These are phyloP conservation scores for Rhagoletis pomonella DNA, from an alignment of 1,140 invertebrate genomes.

Conservation along the genomic window DNA sequence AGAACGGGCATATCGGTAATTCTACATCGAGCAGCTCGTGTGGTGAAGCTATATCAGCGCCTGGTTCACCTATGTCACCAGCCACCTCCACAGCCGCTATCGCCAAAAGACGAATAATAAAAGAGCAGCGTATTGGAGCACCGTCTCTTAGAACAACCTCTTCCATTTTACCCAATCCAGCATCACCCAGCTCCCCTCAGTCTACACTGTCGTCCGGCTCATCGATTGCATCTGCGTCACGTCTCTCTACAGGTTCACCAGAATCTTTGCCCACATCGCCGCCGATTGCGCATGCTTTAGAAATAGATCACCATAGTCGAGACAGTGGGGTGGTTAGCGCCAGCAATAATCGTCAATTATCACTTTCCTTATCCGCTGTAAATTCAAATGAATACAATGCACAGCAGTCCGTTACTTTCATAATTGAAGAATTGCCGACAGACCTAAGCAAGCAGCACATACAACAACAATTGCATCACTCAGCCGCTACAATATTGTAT, in stretches of 20 bases:
- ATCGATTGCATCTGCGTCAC: slow-evolving; percentile 60
- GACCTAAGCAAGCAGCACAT: slow-evolving; percentile 63
- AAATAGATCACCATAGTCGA: slow-evolving; percentile 66
- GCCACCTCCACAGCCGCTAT: not conserved
- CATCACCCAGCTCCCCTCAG: slow-evolving; percentile 63
- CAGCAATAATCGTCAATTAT: slow-evolving; percentile 48
- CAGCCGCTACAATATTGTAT: slow-evolving; percentile 15
- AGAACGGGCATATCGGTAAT: slow-evolving; percentile 58
- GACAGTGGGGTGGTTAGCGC: slow-evolving; percentile 68
- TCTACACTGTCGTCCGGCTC: slow-evolving; percentile 64
- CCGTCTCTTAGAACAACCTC: slow-evolving; percentile 50
- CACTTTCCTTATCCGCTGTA: not conserved
- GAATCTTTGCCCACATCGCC: slow-evolving; percentile 57
- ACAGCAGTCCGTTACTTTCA: slow-evolving; percentile 27
- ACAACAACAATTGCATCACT: not conserved
- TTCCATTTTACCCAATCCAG: slow-evolving; percentile 57
- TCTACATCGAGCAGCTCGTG: slow-evolving; percentile 53
- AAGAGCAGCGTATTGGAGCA: slow-evolving; percentile 58
- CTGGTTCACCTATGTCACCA: slow-evolving; percentile 70
- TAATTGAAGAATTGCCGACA: slow-evolving; percentile 67
- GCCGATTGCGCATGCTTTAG: slow-evolving; percentile 51
- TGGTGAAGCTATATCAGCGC: slow-evolving; percentile 58
- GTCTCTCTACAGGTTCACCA: slow-evolving; percentile 58
- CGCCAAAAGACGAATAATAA: slow-evolving; percentile 63
- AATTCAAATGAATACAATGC: slow-evolving; percentile 4